Percentiles rank a stretch among this genome's conserved stretches.
phyloP scores from a whole-genome alignment of 2,888 invertebrate genomes.

The Nyleta sp. region DNA sequence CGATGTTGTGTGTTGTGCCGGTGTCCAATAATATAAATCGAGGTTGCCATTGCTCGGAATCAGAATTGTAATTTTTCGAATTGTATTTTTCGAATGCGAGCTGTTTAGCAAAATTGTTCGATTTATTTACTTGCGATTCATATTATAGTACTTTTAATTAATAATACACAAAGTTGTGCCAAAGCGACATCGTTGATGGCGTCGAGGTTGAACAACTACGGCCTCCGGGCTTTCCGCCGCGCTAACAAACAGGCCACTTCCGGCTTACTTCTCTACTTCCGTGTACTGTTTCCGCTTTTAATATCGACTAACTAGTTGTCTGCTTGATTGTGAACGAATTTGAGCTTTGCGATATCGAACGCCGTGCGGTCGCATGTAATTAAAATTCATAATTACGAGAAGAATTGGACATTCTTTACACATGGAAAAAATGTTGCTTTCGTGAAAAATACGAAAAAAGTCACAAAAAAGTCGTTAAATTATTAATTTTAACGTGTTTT shows the following conservation, averaged over 20 bases:
- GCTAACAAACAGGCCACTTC: slow-evolving; percentile 76
- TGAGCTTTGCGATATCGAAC: slow-evolving; percentile 19
- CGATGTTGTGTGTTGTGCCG: not conserved
- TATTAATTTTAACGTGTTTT: too few relatives aligned
- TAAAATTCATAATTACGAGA: too few relatives aligned
- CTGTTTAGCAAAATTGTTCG: slow-evolving; percentile 4
- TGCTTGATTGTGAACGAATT: slow-evolving; percentile 54
- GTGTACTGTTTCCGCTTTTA: slow-evolving; percentile 77
- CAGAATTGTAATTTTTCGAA: not conserved
- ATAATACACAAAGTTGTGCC: slow-evolving; percentile 35
- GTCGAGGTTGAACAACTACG: slow-evolving; percentile 42
- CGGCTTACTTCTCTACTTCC: slow-evolving; percentile 76
- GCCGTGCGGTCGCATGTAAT: too few relatives aligned
- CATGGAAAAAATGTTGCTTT: too few relatives aligned
- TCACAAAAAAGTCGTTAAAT: too few relatives aligned
- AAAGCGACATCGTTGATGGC: slow-evolving; percentile 29
- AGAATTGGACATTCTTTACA: too few relatives aligned
- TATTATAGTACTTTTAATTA: slow-evolving; percentile 40
- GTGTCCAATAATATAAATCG: not conserved
- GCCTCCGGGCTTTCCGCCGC: slow-evolving; percentile 62
- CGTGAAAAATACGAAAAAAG: too few relatives aligned
- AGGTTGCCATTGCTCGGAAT: not conserved
- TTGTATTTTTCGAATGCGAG: not conserved
- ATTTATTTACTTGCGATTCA: slow-evolving; percentile 23
- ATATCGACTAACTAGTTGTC: slow-evolving; percentile 72